Percentiles rank a stretch among this genome's conserved stretches.
Conservation (phyloP, 2,797 vertebrate genomes). For the Cyprinella venusta region DNA sequence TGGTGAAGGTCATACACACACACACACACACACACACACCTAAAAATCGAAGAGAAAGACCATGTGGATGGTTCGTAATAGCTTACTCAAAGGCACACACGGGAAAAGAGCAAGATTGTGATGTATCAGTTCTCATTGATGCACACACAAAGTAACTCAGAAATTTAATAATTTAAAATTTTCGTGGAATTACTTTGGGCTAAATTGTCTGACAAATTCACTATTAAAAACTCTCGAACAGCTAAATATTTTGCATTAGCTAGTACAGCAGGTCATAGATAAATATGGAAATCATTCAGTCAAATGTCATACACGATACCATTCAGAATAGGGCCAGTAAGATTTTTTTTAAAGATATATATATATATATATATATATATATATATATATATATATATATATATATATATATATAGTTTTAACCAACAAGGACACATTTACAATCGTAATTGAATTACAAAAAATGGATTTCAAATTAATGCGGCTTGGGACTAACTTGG, state of each 20-base stretch:
- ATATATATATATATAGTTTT: not conserved
- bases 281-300: not conserved
- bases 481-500: not conserved
- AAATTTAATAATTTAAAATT: not conserved
- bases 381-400: not conserved
- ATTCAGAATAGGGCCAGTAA: not conserved
- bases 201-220: not conserved
- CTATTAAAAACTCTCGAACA: not conserved
- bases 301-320: not conserved
- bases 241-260: not conserved
- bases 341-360: not conserved
- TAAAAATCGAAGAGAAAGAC: not conserved
- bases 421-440: not conserved
- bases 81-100: not conserved
- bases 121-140: not conserved
- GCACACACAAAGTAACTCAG: not conserved
- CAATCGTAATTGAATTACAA: not conserved
- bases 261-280: not conserved
- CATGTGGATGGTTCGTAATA: slow-evolving; percentile 7
- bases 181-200: not conserved
- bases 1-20: slow-evolving; percentile 35
- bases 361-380: no score
- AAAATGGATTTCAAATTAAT: not conserved
- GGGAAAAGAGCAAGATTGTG: not conserved
- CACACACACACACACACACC: not conserved